Evolutionary conservation across 2,113 vertebrate genomes (phyloP).

Genomic region (Carassius carassius): DNA sequence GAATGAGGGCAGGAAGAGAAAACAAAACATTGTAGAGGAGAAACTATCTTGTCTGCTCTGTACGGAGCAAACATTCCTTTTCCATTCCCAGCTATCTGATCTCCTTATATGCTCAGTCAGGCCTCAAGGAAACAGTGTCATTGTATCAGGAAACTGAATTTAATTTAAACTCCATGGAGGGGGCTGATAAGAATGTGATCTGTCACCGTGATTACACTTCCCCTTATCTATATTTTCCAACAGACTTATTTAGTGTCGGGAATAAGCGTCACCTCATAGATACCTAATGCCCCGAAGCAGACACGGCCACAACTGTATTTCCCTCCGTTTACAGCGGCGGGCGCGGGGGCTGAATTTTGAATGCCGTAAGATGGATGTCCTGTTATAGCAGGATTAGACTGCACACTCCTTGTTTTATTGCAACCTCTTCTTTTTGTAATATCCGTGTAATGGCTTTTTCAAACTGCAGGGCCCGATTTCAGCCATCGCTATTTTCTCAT

Average conservation of each 20-base stretch:
- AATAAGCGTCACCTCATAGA: conserved; percentile 22
- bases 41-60: background rate
- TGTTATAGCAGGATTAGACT: conserved; percentile 48
- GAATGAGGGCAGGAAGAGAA: background rate
- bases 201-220: conserved; percentile 32
- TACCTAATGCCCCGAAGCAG: conserved; percentile 24
- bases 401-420: conserved; percentile 46
- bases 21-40: background rate
- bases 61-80: background rate
- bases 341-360: conserved; percentile 21
- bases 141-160: conserved; percentile 44
- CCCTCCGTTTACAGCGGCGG: background rate
- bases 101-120: conserved; percentile 37
- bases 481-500: conserved; percentile 28
- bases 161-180: conserved; percentile 33
- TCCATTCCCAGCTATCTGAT: conserved; percentile 18
- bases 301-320: conserved; percentile 28
- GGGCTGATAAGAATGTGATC: conserved; percentile 36
- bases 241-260: conserved; percentile 30
- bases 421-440: conserved; percentile 46
- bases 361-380: conserved; percentile 42
- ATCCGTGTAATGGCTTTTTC: conserved; percentile 52
- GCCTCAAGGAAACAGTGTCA: conserved; percentile 41
- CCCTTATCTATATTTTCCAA: conserved; percentile 43
- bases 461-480: conserved; percentile 36